Percentiles rank a stretch among this genome's conserved stretches.
phyloP scores from a whole-genome alignment of 2,113 vertebrate species.

The Muscicapa adusta region DNA sequence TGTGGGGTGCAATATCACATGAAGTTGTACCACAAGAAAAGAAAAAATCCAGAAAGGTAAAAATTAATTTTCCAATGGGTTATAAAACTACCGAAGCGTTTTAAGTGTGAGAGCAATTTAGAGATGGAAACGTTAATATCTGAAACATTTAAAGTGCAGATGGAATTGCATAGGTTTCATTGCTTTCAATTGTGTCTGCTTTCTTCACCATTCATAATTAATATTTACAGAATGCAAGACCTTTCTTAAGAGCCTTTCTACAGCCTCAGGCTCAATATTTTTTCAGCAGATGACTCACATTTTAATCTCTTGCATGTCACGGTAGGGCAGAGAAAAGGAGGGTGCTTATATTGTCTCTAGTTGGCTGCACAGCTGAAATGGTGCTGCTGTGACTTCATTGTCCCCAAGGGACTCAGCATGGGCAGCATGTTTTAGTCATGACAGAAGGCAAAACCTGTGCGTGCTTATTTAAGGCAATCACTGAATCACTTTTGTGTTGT shows the following conservation, averaged over 20 bases:
- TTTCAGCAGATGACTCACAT: neutral
- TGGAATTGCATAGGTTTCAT: neutral
- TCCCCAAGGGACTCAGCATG: neutral
- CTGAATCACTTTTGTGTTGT: neutral
- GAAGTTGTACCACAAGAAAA: neutral
- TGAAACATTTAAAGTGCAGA: neutral
- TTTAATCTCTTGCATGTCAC: neutral
- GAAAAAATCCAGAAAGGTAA: neutral
- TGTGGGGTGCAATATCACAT: neutral
- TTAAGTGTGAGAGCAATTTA: neutral
- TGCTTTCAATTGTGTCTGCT: neutral
- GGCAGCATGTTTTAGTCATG: neutral
- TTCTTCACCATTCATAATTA: neutral
- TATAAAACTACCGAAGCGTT: neutral
- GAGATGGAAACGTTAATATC: neutral
- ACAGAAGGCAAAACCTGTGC: neutral
- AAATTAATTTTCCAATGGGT: neutral
- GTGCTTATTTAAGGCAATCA: conserved; percentile 16
- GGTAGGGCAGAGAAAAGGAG: neutral
- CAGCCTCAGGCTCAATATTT: neutral
- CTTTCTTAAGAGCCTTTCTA: neutral
- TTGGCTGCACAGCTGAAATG: neutral
- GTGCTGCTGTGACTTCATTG: neutral
- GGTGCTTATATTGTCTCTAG: neutral
- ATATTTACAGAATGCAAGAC: neutral